A percentile compares a stretch with the other conserved stretches of the same genome.
These are phyloP conservation scores for Pelobates cultripes DNA, from an alignment of 2,797 vertebrate genomes.

Conservation along the genomic window DNA sequence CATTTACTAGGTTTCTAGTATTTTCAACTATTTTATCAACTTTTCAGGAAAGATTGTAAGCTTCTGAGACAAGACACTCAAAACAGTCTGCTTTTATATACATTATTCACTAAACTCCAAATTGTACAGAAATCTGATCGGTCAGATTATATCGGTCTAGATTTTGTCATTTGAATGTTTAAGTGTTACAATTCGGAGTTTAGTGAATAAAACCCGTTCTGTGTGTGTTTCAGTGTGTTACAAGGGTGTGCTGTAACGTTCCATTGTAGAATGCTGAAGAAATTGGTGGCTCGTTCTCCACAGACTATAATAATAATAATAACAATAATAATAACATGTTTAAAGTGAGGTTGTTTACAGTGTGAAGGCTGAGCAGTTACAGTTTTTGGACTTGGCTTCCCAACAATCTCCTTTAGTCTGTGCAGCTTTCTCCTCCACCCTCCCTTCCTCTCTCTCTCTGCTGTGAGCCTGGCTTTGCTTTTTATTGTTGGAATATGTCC, in stretches of 20 bases:
- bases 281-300: not conserved
- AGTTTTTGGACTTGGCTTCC: not conserved
- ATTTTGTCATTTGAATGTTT: no score
- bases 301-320: not conserved
- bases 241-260: not conserved
- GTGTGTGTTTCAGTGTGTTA: no score
- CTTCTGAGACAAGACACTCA: no score
- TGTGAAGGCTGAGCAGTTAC: not conserved
- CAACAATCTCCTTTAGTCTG: not conserved
- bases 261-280: not conserved
- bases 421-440: conserved; percentile 56
- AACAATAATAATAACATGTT: not conserved
- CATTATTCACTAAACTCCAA: no score
- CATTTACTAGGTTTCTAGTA: no score
- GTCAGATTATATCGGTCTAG: no score
- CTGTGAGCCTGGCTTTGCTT: conserved; percentile 75
- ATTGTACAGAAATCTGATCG: no score
- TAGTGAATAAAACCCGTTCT: no score
- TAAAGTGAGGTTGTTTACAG: not conserved
- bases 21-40: no score
- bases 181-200: no score
- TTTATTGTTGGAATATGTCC: conserved; percentile 84
- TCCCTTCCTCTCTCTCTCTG: conserved; percentile 50
- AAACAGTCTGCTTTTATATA: not conserved
- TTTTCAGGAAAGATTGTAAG: no score